Percentiles rank a stretch among this genome's conserved stretches.
phyloP scores from a whole-genome alignment of 2,113 vertebrate genomes.

The Entelurus aequoreus region DNA sequence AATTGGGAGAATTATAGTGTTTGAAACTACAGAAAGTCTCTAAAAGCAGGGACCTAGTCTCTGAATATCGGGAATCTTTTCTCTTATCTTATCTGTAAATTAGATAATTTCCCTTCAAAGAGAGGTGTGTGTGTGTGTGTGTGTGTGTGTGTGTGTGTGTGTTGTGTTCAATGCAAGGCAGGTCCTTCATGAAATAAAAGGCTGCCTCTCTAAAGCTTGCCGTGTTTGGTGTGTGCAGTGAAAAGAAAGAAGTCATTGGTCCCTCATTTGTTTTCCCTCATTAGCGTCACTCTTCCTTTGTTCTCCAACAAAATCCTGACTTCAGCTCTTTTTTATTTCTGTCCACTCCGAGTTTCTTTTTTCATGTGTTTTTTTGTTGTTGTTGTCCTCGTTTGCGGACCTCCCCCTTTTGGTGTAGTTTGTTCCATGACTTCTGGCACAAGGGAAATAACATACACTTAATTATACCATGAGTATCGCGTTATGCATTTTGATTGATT shows the following conservation, averaged over 20 bases:
- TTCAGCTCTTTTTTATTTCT: conserved; percentile 4
- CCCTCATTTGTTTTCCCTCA: conserved; percentile 21
- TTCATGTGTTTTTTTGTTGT: background rate
- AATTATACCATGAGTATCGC: too few species aligned
- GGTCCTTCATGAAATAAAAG: conserved; percentile 44
- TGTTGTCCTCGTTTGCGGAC: background rate
- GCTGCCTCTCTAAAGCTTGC: conserved; percentile 33
- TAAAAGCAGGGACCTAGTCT: conserved; percentile 11
- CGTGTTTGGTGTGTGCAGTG: conserved; percentile 7
- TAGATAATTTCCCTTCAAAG: conserved; percentile 45
- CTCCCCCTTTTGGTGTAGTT: background rate
- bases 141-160: too few species aligned
- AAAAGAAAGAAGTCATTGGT: conserved; percentile 22
- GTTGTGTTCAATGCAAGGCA: conserved; percentile 24
- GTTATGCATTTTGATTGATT: too few species aligned
- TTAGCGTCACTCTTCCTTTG: conserved; percentile 28
- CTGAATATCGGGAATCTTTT: conserved; percentile 38
- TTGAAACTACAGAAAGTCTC: conserved; percentile 16
- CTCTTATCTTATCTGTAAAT: conserved; percentile 33
- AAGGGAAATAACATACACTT: too few species aligned
- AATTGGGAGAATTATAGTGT: background rate
- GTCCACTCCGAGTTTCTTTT: background rate
- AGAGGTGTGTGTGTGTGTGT: conserved; percentile 24
- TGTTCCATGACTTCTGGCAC: background rate
- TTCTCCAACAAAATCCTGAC: conserved; percentile 24